Evolutionary conservation across 2,113 vertebrate species (phyloP), one percentile per base, ranked within the genome.

Genomic region (Callionymus lyra): DNA sequence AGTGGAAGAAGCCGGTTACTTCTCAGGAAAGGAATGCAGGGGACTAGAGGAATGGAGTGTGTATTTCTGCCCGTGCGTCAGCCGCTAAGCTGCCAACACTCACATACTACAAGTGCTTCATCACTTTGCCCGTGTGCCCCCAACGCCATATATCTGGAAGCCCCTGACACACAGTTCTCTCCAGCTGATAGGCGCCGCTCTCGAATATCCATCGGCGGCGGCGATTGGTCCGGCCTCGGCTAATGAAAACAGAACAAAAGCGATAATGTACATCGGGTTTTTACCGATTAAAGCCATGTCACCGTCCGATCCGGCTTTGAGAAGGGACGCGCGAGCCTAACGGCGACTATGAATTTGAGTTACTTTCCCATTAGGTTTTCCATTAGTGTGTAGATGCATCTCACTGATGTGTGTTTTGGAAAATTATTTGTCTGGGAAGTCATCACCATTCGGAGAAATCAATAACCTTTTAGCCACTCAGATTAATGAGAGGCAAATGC

Each of bases 381-480:
- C 73, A 81, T 83, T 80, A 82, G 69, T 27, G 53, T 12, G 6
- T 48, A 70, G 67, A 77, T 68, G 61, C 65, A 63, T 69, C 74
- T 73, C 18, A 53, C 68, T 61, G 64, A 41, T 34, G 9, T 65
- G 61, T 49, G 56, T 77, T 80, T 74, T 68, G 74, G 72, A 83
- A n/a, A 83, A 71, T 77, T 72, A 83, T 81, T 79, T 76, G 76
- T 81, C 79, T 81, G 65, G 70, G 69, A 81, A 77, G 74, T 80
- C 72, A 67, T 72, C 76, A 68, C 68, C 59, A 66, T 70, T 76
- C 63, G 31, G 47, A 70, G 64, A 65, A 79, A 84, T 82, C 82
- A 81, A 84, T 84, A 84, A 74, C 77, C 82, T 82, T 75, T 84
- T 79, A 82, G 76, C 77, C 57, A 74, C 70, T 75, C 65, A 67